A percentile compares a stretch with the other conserved stretches of the same genome.
Evolutionary conservation across 2,888 invertebrate genomes (phyloP).

Genomic region (Yponomeuta sedellus): DNA sequence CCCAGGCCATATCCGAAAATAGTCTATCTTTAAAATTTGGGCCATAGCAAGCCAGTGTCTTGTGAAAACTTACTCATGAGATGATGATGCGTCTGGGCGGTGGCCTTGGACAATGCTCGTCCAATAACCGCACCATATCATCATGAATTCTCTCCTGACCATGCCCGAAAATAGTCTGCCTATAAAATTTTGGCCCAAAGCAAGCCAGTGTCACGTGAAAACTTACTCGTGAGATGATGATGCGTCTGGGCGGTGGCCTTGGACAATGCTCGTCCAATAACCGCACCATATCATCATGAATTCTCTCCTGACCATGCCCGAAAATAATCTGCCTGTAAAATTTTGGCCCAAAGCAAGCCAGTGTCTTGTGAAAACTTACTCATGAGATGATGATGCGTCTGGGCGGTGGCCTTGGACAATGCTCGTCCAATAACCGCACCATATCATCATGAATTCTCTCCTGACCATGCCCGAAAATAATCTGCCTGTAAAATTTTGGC

Average conservation of each 20-base stretch:
- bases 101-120: conserved; percentile 90
- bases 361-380: conserved; percentile 48
- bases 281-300: conserved; percentile 95
- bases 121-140: conserved; percentile 93
- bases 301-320: too few relatives aligned
- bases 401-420: conserved; percentile 82
- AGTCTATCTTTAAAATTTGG: conserved; percentile 88
- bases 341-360: too few relatives aligned
- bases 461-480: too few relatives aligned
- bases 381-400: conserved; percentile 60
- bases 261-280: conserved; percentile 94
- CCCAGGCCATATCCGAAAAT: conserved; percentile 55
- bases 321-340: too few relatives aligned
- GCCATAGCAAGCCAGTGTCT: background rate
- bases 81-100: conserved; percentile 59
- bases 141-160: conserved; percentile 88
- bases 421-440: conserved; percentile 92
- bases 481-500: too few relatives aligned
- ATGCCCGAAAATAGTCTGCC: too few relatives aligned
- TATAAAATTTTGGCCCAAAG: too few relatives aligned
- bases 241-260: conserved; percentile 69
- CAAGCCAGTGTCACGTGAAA: too few relatives aligned
- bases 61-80: too few relatives aligned
- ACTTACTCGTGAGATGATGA: too few relatives aligned
- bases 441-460: conserved; percentile 96